A percentile compares a stretch with the other conserved stretches of the same genome.
Evolutionary conservation across 2,113 vertebrate genomes (phyloP).

Genomic region (Illadopsis cleaveri): DNA sequence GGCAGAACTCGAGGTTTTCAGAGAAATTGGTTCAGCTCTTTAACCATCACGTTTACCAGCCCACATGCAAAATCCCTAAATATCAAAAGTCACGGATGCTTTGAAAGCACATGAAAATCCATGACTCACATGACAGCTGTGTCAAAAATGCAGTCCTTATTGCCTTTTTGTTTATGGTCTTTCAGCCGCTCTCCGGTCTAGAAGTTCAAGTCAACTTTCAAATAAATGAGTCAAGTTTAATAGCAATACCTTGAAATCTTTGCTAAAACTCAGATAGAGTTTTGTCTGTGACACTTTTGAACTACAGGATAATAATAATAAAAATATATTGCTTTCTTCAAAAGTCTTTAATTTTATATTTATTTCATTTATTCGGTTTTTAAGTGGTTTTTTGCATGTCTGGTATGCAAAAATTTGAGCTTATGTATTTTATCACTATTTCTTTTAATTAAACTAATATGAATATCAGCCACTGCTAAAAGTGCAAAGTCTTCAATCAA

Average conservation of each 20-base stretch:
- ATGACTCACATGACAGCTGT: constrained; percentile 33
- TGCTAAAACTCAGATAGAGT: background rate
- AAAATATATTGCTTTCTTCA: background rate
- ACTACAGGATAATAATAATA: background rate
- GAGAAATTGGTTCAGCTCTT: constrained; percentile 61
- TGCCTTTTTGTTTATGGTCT: background rate
- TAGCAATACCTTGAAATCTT: background rate
- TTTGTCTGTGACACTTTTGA: background rate
- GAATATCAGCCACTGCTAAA: background rate
- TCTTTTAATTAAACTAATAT: background rate
- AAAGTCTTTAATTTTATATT: background rate
- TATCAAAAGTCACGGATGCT: constrained; percentile 55
- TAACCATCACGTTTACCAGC: constrained; percentile 57
- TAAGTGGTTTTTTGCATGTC: background rate
- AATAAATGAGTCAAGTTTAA: background rate
- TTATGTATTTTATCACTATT: background rate
- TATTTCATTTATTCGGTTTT: background rate
- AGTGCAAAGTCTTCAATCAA: background rate
- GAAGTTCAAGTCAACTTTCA: background rate
- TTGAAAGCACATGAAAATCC: constrained; percentile 44
- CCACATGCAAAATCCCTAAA: constrained; percentile 49
- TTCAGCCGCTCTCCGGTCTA: background rate
- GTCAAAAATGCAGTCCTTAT: constrained; percentile 26
- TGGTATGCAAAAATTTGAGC: background rate
- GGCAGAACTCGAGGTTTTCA: constrained; percentile 58